Evolutionary conservation across 2,888 invertebrate species (phyloP).

Genomic region (Dicycla oo): DNA sequence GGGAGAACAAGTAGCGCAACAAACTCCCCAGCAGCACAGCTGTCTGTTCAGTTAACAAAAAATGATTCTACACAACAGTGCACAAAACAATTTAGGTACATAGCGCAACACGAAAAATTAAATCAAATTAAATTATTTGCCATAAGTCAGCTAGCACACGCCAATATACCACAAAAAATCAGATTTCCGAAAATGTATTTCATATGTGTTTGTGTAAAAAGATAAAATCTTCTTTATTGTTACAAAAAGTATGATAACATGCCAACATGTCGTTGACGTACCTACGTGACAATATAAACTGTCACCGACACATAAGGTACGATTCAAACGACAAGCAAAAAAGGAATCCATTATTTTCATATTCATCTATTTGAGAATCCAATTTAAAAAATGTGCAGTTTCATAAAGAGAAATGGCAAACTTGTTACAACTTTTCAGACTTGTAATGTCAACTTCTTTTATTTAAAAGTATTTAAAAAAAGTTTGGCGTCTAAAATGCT

Average conservation of each 20-base stretch:
- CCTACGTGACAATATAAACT: slow-evolving; percentile 3
- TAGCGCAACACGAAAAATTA: too few relatives aligned
- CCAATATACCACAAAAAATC: too few relatives aligned
- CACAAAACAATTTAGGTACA: too few relatives aligned
- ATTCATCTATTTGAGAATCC: slow-evolving; percentile 22
- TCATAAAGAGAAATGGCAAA: slow-evolving; percentile 65
- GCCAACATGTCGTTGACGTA: slow-evolving; percentile 12
- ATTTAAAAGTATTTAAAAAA: slow-evolving; percentile 34
- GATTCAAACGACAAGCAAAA: slow-evolving; percentile 4
- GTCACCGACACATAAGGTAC: slow-evolving; percentile 13
- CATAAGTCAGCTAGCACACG: too few relatives aligned
- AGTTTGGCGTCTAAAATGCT: neutral
- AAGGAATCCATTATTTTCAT: slow-evolving; percentile 17
- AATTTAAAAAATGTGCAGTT: slow-evolving; percentile 47
- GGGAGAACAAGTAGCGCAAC: too few relatives aligned
- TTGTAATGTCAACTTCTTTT: slow-evolving; percentile 20
- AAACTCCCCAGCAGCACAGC: too few relatives aligned
- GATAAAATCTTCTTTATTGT: neutral
- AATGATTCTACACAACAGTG: too few relatives aligned
- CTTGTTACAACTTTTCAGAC: slow-evolving; percentile 53
- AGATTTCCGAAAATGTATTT: neutral
- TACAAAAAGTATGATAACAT: slow-evolving; percentile 4
- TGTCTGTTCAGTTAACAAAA: too few relatives aligned
- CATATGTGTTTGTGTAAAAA: neutral
- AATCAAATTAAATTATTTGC: too few relatives aligned